phyloP scores from a whole-genome alignment of 2,113 vertebrate genomes.

The Dasypus novemcinctus region DNA sequence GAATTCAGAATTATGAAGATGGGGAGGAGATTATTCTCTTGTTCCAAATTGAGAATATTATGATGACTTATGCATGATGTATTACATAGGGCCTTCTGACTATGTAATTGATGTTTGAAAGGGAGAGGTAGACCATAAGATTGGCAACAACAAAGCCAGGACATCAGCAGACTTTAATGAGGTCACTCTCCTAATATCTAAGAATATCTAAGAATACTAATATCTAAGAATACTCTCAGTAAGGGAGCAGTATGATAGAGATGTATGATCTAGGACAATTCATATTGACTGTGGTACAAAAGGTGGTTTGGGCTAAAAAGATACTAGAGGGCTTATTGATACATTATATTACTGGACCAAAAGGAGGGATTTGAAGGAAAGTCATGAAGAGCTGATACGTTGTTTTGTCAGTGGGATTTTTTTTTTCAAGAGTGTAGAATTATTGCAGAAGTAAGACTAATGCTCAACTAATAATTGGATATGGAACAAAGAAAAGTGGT shows the following conservation, averaged over 20 bases:
- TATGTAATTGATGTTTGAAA: background rate
- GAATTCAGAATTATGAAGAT: background rate
- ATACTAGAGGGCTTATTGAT: background rate
- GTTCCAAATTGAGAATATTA: background rate
- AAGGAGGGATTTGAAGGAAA: background rate
- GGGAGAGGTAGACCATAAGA: no score
- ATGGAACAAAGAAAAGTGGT: rapidly evolving
- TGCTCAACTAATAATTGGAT: background rate
- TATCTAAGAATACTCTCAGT: background rate
- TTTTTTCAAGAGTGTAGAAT: background rate
- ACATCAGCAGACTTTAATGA: rapidly evolving
- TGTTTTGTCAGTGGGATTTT: background rate
- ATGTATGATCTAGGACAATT: background rate
- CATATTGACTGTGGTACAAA: background rate
- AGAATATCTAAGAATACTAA: background rate
- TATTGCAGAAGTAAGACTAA: background rate
- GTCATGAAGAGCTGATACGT: background rate
- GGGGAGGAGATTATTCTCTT: background rate
- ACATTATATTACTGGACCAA: background rate
- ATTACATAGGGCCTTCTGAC: no score
- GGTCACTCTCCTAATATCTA: background rate
- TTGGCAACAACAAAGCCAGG: background rate
- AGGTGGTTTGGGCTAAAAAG: background rate
- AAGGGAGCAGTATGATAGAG: background rate
- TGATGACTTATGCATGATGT: background rate